Conservation (phyloP, 1,140 invertebrate genomes). For the Harpegnathos saltator region DNA sequence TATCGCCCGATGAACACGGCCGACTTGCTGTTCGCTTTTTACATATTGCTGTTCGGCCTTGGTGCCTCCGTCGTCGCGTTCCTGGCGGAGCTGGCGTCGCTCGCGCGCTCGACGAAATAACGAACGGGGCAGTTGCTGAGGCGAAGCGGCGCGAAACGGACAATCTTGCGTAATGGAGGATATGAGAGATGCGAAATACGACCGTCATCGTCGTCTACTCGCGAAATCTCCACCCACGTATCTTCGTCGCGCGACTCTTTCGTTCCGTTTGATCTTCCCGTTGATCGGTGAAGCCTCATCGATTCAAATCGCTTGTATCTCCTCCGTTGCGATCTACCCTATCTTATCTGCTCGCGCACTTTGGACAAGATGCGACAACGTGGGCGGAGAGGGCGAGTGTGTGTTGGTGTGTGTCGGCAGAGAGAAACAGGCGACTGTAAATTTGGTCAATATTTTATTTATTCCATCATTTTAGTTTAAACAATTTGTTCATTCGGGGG, state of each 20-base stretch:
- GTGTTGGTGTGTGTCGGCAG: too few relatives aligned
- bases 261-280: too few relatives aligned
- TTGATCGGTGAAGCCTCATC: too few relatives aligned
- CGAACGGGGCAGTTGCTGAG: not conserved
- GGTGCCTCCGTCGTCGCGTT: not conserved
- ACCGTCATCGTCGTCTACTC: too few relatives aligned
- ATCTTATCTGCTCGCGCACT: too few relatives aligned
- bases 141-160: not conserved
- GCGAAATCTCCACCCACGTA: too few relatives aligned
- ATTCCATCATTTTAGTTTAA: conserved; percentile 81
- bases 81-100: not conserved
- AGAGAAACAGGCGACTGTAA: conserved; percentile 34
- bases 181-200: too few relatives aligned
- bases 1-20: not conserved
- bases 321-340: too few relatives aligned
- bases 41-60: not conserved
- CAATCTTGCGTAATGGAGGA: not conserved
- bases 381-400: not conserved
- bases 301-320: too few relatives aligned
- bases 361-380: too few relatives aligned
- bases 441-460: conserved; percentile 81
- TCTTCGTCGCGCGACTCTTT: too few relatives aligned
- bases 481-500: conserved; percentile 80
- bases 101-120: too few relatives aligned
- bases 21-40: conserved; percentile 12